Percentiles rank a stretch among this genome's conserved stretches.
Evolutionary conservation across 2,113 vertebrate genomes (phyloP).

Genomic region (Rhynchomys soricoides): DNA sequence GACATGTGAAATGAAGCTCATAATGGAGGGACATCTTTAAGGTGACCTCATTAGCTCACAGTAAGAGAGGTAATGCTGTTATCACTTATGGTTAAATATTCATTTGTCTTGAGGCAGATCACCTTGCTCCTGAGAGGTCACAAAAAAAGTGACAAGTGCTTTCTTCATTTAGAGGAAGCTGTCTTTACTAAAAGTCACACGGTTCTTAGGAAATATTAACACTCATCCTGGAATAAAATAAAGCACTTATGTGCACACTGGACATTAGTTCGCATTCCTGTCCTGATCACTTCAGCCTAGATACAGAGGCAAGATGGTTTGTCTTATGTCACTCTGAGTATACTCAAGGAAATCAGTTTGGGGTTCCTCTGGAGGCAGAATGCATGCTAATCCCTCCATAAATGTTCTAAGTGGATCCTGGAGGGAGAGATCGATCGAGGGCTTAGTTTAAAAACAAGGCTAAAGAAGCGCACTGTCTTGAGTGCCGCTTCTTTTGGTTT

Average conservation of each 20-base stretch:
- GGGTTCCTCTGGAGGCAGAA: neutral
- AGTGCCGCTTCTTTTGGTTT: neutral
- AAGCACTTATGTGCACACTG: neutral
- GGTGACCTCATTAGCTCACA: constrained; percentile 40
- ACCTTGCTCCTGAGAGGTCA: neutral
- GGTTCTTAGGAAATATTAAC: neutral
- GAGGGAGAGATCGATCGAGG: neutral
- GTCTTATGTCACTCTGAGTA: neutral
- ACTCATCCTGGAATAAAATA: constrained; percentile 15
- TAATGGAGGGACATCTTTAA: neutral
- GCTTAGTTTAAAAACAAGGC: neutral
- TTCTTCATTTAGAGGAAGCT: neutral
- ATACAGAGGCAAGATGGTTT: neutral
- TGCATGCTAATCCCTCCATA: neutral
- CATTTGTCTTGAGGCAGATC: neutral
- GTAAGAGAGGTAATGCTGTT: neutral
- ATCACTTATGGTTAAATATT: neutral
- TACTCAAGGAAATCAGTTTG: neutral
- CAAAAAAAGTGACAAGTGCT: neutral
- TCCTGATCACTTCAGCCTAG: neutral
- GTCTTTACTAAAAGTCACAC: constrained; percentile 32
- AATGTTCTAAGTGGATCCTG: neutral
- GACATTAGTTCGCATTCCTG: constrained; percentile 25
- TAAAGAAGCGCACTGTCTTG: neutral
- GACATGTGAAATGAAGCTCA: neutral